Percentiles rank a stretch among this genome's conserved stretches.
Evolutionary conservation across 2,113 vertebrate species (phyloP).

Genomic region (Sclerurus mexicanus): DNA sequence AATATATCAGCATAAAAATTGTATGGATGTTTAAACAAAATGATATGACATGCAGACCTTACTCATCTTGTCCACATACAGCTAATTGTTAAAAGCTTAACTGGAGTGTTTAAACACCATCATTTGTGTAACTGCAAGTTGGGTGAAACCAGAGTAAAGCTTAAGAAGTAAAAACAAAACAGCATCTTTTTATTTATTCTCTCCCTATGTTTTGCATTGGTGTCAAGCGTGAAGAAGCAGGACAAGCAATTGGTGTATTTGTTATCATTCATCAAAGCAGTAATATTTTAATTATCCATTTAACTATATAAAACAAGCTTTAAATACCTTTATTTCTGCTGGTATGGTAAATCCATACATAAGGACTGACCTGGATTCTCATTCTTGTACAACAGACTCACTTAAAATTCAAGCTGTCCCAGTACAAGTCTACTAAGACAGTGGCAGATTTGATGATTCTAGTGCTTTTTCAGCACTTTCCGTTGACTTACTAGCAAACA

Average conservation of each 20-base stretch:
- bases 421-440: background rate
- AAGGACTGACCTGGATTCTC: conserved; percentile 33
- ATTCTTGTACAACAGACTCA: background rate
- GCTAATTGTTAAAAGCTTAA: background rate
- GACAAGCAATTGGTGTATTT: background rate
- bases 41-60: background rate
- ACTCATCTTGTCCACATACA: background rate
- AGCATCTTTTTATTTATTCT: background rate
- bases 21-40: background rate
- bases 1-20: background rate
- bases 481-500: background rate
- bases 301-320: background rate
- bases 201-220: background rate
- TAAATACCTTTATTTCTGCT: background rate
- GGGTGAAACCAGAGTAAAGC: background rate
- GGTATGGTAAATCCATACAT: background rate
- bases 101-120: background rate
- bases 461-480: conserved; percentile 26
- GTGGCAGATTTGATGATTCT: background rate
- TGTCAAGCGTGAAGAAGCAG: background rate
- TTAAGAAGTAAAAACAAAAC: background rate
- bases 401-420: conserved; percentile 13
- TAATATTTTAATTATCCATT: background rate
- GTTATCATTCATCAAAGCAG: background rate
- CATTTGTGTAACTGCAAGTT: background rate